Conservation (phyloP, 2,888 invertebrate genomes). For the Ctena decussata region DNA sequence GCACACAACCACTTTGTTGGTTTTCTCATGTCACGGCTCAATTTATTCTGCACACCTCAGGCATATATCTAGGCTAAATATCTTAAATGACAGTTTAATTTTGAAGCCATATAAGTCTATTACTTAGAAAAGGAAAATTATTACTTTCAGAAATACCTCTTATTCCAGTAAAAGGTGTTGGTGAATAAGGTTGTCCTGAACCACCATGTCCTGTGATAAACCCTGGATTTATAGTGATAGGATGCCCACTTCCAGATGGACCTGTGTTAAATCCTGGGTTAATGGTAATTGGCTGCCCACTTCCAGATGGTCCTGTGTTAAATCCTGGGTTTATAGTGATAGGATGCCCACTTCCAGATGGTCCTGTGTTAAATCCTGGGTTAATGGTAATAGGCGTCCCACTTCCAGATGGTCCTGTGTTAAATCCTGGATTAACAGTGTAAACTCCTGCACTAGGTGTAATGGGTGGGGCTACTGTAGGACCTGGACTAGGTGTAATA, state of each 20-base stretch:
- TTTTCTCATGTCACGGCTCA: too few species aligned
- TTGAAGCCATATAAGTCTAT: too few species aligned
- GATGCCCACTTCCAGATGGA: background rate
- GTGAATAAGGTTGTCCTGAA: background rate
- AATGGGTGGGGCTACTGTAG: too few species aligned
- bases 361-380: background rate
- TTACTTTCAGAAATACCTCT: background rate
- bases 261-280: constrained; percentile 28
- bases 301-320: background rate
- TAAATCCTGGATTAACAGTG: background rate
- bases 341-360: background rate
- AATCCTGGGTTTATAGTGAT: constrained; percentile 21
- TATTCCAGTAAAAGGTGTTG: constrained; percentile 25
- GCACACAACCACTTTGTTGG: too few species aligned
- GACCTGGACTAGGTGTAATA: too few species aligned
- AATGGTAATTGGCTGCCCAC: background rate
- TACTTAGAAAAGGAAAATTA: too few species aligned
- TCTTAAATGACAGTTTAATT: too few species aligned
- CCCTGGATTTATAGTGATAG: constrained; percentile 23
- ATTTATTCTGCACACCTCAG: too few species aligned
- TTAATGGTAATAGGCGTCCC: background rate
- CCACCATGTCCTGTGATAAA: constrained; percentile 16
- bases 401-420: background rate
- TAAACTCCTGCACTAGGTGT: too few species aligned
- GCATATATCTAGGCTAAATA: too few species aligned